A percentile compares a stretch with the other conserved stretches of the same genome.
These are phyloP conservation scores for Ciconia nigra DNA, from an alignment of 2,797 vertebrate species.

Conservation along the genomic window DNA sequence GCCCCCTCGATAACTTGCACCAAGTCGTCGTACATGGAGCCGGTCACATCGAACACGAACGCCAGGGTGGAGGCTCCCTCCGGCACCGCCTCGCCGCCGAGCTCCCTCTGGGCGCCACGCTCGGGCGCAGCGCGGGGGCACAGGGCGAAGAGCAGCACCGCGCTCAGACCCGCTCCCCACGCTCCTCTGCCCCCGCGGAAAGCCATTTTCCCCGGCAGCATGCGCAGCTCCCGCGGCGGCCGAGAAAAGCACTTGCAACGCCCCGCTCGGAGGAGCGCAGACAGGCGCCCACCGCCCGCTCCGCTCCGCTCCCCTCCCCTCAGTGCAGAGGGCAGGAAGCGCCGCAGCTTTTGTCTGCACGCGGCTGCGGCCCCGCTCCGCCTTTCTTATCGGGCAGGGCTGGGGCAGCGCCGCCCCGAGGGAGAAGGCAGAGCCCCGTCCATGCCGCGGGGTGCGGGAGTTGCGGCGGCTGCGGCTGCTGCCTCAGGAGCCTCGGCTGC, in stretches of 20 bases:
- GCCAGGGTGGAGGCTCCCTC: conserved; percentile 95
- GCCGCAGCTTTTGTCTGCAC: conserved; percentile 53
- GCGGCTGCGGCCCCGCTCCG: conserved; percentile 12
- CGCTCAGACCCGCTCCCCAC: not conserved
- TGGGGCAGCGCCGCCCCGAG: conserved; percentile 26
- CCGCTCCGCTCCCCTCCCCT: not conserved
- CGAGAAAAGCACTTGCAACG: not conserved
- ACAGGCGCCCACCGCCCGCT: not conserved
- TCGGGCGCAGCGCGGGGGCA: conserved; percentile 61
- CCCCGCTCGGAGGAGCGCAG: not conserved
- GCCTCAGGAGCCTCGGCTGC: not conserved
- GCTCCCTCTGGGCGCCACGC: not conserved
- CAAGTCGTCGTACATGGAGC: conserved; percentile 98
- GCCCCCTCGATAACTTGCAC: conserved; percentile 98
- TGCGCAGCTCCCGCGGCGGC: not conserved
- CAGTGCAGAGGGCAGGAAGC: not conserved
- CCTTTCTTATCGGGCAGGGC: conserved; percentile 35
- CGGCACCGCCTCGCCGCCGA: conserved; percentile 76
- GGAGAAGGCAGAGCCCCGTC: not conserved
- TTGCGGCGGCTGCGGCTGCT: not conserved
- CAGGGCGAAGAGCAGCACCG: conserved; percentile 47
- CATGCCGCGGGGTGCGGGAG: not conserved
- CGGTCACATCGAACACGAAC: conserved; percentile 97
- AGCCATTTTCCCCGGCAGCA: conserved; percentile 39
- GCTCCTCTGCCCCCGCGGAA: not conserved